Evolutionary conservation across 2,113 vertebrate species (phyloP).

Genomic region (Protomyctophum bolini): DNA sequence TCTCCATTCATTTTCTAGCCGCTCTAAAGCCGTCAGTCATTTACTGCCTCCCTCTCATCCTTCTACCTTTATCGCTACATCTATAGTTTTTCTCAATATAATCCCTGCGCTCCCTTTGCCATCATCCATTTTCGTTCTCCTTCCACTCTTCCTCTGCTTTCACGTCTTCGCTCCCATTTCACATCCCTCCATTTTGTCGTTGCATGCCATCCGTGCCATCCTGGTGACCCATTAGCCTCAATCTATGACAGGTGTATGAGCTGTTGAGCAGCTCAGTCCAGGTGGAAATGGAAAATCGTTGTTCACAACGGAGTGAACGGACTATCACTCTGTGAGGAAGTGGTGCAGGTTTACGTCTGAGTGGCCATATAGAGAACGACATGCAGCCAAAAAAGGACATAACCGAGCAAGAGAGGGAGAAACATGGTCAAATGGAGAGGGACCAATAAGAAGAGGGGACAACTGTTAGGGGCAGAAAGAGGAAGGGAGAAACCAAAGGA

Average conservation of each 20-base stretch:
- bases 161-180: no score
- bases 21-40: not conserved
- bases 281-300: not conserved
- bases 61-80: not conserved
- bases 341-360: not conserved
- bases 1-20: not conserved
- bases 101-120: no score
- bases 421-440: not conserved
- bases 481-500: not conserved
- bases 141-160: no score
- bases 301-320: not conserved
- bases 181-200: no score
- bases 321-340: not conserved
- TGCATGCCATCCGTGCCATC: no score
- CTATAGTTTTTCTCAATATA: no score
- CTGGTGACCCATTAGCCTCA: not conserved
- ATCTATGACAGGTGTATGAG: not conserved
- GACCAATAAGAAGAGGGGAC: not conserved
- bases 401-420: not conserved
- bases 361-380: not conserved
- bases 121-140: no score
- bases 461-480: not conserved
- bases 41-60: not conserved
- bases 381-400: not conserved
- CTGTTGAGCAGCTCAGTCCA: not conserved